phyloP scores from a whole-genome alignment of 2,113 vertebrate species.

The Atlantisia rogersi region DNA sequence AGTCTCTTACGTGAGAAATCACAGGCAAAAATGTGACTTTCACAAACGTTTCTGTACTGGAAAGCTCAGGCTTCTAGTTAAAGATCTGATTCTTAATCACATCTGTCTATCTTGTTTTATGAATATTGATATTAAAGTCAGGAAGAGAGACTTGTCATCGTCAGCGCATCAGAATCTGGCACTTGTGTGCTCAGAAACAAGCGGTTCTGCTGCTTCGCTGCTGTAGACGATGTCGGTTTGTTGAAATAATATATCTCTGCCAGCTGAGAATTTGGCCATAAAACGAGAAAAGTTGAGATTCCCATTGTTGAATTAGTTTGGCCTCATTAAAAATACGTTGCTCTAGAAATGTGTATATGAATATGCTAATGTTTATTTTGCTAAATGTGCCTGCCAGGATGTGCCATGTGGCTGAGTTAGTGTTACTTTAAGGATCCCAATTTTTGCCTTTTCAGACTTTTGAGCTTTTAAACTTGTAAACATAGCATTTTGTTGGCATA shows the following conservation, averaged over 20 bases:
- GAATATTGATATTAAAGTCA: constrained; percentile 68
- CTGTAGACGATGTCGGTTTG: constrained; percentile 18
- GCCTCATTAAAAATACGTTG: constrained; percentile 61
- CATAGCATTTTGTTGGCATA: constrained; percentile 53
- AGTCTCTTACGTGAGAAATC: neutral
- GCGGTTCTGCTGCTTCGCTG: constrained; percentile 19
- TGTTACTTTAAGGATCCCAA: constrained; percentile 67
- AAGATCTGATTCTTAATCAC: constrained; percentile 21
- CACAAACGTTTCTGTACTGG: neutral
- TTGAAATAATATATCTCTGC: constrained; percentile 53
- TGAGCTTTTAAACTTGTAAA: constrained; percentile 70
- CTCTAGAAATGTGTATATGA: constrained; percentile 63
- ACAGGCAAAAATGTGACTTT: neutral
- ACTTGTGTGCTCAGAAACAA: constrained; percentile 13
- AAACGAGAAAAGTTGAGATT: constrained; percentile 60
- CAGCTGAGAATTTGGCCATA: constrained; percentile 59
- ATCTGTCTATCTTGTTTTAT: constrained; percentile 51
- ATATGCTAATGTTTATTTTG: constrained; percentile 72
- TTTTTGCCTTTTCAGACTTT: constrained; percentile 67
- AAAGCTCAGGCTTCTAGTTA: neutral
- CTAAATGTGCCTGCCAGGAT: constrained; percentile 44
- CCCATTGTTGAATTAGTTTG: constrained; percentile 64
- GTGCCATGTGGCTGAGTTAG: constrained; percentile 64
- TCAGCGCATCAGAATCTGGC: constrained; percentile 28
- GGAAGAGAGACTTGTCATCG: constrained; percentile 44